A percentile compares a stretch with the other conserved stretches of the same genome.
Conservation (phyloP, 2,113 vertebrate species). For the Dicerorhinus sumatrensis region DNA sequence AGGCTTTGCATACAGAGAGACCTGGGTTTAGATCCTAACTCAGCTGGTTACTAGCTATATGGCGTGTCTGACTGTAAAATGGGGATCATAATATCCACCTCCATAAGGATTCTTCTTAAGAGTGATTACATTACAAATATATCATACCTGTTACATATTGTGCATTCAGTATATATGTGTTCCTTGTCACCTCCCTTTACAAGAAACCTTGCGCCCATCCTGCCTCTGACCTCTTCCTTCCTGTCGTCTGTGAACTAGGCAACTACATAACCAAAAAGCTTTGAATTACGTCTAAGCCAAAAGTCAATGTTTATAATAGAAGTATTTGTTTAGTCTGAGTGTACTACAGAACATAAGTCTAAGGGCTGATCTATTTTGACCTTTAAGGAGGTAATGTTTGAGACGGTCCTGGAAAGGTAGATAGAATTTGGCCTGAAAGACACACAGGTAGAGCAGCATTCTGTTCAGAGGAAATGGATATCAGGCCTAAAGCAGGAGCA, state of each 20-base stretch:
- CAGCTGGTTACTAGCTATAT: background rate
- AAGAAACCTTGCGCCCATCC: background rate
- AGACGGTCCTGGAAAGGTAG: background rate
- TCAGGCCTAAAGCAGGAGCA: background rate
- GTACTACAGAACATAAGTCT: background rate
- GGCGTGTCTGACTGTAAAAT: background rate
- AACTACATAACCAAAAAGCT: background rate
- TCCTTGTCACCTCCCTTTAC: background rate
- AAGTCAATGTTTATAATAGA: background rate
- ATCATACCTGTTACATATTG: background rate
- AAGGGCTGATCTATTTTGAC: background rate
- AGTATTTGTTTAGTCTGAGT: background rate
- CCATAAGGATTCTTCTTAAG: background rate
- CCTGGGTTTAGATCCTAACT: background rate
- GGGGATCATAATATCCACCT: background rate
- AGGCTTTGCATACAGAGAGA: background rate
- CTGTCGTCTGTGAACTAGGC: background rate
- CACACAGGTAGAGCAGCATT: background rate
- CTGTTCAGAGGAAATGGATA: background rate
- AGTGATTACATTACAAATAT: background rate
- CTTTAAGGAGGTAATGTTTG: background rate
- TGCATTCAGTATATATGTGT: background rate
- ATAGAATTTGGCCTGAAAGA: background rate
- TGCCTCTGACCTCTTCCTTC: background rate
- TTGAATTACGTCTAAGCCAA: background rate